These are phyloP conservation scores for Semaprochilodus insignis DNA, from an alignment of 2,797 vertebrate genomes.

Conservation along the genomic window DNA sequence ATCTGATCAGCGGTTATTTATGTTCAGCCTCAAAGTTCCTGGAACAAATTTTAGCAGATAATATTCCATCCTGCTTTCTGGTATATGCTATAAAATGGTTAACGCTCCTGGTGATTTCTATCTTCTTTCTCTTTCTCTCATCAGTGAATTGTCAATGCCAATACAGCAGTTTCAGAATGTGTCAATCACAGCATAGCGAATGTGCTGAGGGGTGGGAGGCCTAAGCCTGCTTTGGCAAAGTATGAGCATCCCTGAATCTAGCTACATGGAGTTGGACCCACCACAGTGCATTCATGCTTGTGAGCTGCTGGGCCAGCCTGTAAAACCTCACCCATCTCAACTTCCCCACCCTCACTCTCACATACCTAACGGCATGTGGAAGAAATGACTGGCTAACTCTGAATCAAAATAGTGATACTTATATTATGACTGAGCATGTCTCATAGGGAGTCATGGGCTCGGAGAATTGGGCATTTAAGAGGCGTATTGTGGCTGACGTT, in stretches of 20 bases:
- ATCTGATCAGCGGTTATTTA: not conserved
- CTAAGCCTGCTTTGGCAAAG: not conserved
- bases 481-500: no score
- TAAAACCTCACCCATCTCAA: slow-evolving; percentile 44
- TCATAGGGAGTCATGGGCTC: no score
- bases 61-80: not conserved
- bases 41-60: not conserved
- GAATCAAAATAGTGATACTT: slow-evolving; percentile 18
- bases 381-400: slow-evolving; percentile 44
- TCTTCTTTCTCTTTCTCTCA: not conserved
- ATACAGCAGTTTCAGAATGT: not conserved
- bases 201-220: not conserved
- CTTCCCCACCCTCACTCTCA: slow-evolving; percentile 35
- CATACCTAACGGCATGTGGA: slow-evolving; percentile 30
- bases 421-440: not conserved
- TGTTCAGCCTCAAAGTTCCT: not conserved
- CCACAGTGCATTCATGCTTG: slow-evolving; percentile 34
- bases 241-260: not conserved
- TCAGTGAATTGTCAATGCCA: not conserved
- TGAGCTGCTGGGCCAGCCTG: slow-evolving; percentile 3
- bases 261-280: slow-evolving; percentile 24
- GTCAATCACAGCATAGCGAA: not conserved
- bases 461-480: no score
- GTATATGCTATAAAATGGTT: not conserved
- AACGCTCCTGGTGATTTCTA: not conserved